Evolutionary conservation across 2,113 vertebrate genomes (phyloP).

Genomic region (Phaethon lepturus): DNA sequence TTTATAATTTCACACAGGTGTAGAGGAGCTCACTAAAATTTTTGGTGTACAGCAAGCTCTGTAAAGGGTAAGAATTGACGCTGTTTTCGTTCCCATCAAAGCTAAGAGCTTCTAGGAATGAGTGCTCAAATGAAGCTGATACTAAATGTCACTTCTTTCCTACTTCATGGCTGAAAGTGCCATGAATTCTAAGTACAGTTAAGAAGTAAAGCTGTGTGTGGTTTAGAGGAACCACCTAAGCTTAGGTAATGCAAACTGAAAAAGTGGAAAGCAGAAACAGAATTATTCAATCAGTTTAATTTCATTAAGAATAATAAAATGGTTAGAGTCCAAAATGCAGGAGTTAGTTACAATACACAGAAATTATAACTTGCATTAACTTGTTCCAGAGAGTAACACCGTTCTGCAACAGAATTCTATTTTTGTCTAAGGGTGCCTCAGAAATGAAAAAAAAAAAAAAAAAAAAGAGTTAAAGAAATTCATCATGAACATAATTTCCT

Average conservation of each 20-base stretch:
- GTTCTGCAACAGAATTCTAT: background rate
- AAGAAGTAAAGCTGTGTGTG: background rate
- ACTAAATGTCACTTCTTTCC: slow-evolving; percentile 6
- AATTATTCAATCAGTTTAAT: background rate
- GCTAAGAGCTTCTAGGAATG: slow-evolving; percentile 22
- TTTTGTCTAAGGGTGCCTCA: background rate
- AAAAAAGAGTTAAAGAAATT: background rate
- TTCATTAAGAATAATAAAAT: background rate
- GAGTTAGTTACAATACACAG: background rate
- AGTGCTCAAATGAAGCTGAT: slow-evolving; percentile 4
- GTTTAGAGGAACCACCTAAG: background rate
- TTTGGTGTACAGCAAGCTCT: background rate
- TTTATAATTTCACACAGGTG: background rate
- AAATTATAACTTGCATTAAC: background rate
- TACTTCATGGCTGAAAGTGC: background rate
- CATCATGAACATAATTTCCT: background rate
- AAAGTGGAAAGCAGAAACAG: background rate
- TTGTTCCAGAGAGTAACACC: background rate
- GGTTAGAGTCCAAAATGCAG: background rate
- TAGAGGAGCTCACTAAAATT: background rate
- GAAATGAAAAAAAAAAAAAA: background rate
- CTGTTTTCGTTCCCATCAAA: background rate
- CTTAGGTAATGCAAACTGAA: background rate
- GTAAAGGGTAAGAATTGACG: background rate
- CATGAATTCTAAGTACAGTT: slow-evolving; percentile 30